Percentiles rank a stretch among this genome's conserved stretches.
Conservation (phyloP, 2,113 vertebrate species). For the Casuarius casuarius region DNA sequence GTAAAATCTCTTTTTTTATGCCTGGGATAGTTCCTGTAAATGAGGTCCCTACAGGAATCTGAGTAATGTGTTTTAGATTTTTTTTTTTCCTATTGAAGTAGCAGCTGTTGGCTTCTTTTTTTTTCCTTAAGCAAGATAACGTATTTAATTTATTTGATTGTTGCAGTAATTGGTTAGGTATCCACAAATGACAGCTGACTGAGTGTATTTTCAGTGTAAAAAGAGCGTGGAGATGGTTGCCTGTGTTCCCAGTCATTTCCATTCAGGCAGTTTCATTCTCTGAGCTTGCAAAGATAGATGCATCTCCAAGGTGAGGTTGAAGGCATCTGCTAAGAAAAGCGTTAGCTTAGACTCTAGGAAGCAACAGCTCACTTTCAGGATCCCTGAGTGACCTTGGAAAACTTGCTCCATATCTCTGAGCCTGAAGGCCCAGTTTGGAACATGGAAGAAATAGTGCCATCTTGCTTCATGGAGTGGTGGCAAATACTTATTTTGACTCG, state of each 20-base stretch:
- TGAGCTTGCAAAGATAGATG: not conserved
- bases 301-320: not conserved
- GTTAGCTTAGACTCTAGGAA: not conserved
- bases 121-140: not conserved
- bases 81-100: not conserved
- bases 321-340: not conserved
- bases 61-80: conserved; percentile 7
- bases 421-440: not conserved
- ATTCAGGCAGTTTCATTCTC: not conserved
- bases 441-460: not conserved
- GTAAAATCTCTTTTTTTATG: not conserved
- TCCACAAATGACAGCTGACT: not conserved
- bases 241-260: not conserved
- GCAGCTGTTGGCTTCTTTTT: not conserved
- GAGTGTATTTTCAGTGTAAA: not conserved
- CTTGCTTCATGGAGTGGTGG: not conserved
- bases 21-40: conserved; percentile 24
- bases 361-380: not conserved
- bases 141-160: not conserved
- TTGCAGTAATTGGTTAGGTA: not conserved
- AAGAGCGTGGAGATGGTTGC: not conserved
- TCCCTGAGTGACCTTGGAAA: not conserved
- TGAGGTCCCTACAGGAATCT: not conserved
- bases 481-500: not conserved
- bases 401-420: not conserved